A percentile compares a stretch with the other conserved stretches of the same genome.
Evolutionary conservation across 2,797 vertebrate genomes (phyloP).

Genomic region (Nyctibius grandis): DNA sequence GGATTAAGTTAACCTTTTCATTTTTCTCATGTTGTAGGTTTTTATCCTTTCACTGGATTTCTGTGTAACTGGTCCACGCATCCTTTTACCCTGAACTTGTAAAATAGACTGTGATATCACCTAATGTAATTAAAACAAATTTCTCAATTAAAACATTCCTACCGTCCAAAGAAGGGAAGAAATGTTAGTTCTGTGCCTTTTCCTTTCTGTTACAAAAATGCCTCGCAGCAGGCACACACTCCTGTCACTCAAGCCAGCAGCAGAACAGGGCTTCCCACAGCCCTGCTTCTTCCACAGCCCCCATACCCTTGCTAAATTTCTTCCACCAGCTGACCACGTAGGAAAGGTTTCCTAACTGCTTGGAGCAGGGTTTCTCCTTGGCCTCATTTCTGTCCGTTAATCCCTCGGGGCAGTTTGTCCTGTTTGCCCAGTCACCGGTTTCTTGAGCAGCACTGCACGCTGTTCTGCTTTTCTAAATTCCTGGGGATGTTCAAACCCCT

Average conservation of each 20-base stretch:
- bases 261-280: not conserved
- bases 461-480: not conserved
- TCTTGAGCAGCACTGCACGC: not conserved
- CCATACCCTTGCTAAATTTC: not conserved
- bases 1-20: slow-evolving; percentile 44
- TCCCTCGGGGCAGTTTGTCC: not conserved
- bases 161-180: slow-evolving; percentile 61
- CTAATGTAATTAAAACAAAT: slow-evolving; percentile 75
- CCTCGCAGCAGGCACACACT: not conserved
- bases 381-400: not conserved
- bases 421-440: not conserved
- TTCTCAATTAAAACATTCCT: slow-evolving; percentile 77
- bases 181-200: not conserved
- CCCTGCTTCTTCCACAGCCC: not conserved
- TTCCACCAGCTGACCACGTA: not conserved
- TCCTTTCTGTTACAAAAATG: not conserved
- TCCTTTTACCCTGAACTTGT: slow-evolving; percentile 72
- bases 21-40: slow-evolving; percentile 62
- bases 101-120: slow-evolving; percentile 79
- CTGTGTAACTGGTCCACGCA: slow-evolving; percentile 61
- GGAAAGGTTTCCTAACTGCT: not conserved
- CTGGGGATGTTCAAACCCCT: not conserved
- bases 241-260: not conserved
- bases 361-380: not conserved
- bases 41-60: slow-evolving; percentile 53